Evolutionary conservation across 1,140 invertebrate genomes (phyloP).

Genomic region (Coptotermes formosanus): DNA sequence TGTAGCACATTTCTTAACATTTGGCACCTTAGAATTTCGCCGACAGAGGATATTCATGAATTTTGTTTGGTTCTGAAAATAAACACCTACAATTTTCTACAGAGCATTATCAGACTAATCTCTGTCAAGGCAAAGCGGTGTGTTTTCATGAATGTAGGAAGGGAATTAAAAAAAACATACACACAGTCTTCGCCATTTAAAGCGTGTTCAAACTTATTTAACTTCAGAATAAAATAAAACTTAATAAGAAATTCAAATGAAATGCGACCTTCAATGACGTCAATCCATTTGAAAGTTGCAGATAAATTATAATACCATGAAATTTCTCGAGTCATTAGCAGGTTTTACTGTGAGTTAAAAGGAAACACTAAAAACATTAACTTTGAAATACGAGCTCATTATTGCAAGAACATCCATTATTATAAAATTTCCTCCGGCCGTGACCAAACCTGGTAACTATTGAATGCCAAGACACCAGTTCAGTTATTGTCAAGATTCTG

Average conservation of each 20-base stretch:
- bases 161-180: too few species aligned
- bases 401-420: conserved; percentile 6
- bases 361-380: background rate
- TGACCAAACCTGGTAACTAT: background rate
- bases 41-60: too few species aligned
- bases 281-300: background rate
- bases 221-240: background rate
- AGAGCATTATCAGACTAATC: too few species aligned
- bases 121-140: too few species aligned
- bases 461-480: background rate
- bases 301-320: background rate
- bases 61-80: too few species aligned
- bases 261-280: background rate
- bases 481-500: background rate
- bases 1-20: too few species aligned
- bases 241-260: background rate
- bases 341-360: background rate
- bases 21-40: too few species aligned
- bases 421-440: background rate
- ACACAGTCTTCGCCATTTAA: too few species aligned
- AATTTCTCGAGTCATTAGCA: conserved; percentile 8
- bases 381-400: background rate
- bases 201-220: too few species aligned
- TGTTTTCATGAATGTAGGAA: too few species aligned
- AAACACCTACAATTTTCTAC: too few species aligned